These are phyloP conservation scores for Atta texana DNA, from an alignment of 1,140 invertebrate genomes.

Conservation along the genomic window DNA sequence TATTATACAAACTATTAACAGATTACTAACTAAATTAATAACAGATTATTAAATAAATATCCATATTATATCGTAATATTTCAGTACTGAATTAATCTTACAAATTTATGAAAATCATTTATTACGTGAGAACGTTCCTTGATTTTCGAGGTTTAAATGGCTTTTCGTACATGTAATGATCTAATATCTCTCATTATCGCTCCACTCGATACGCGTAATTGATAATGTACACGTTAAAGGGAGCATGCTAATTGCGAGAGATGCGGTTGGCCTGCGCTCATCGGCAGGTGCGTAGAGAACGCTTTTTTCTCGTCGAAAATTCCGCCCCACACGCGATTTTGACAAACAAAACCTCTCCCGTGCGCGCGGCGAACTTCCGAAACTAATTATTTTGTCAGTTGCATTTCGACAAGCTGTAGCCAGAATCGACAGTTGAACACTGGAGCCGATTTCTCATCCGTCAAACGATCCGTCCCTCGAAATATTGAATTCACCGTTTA, in stretches of 20 bases:
- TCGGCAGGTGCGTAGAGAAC: slow-evolving; percentile 66
- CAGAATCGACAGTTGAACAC: slow-evolving; percentile 73
- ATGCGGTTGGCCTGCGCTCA: slow-evolving; percentile 30
- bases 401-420: slow-evolving; percentile 67
- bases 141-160: slow-evolving; percentile 31
- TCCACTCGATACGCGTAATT: slow-evolving; percentile 39
- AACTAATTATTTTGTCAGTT: slow-evolving; percentile 78
- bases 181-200: slow-evolving; percentile 56
- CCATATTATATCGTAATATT: not conserved
- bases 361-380: slow-evolving; percentile 66
- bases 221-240: slow-evolving; percentile 54
- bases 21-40: too few relatives aligned
- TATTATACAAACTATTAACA: too few relatives aligned
- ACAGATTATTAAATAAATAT: not conserved
- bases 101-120: not conserved
- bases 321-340: slow-evolving; percentile 70
- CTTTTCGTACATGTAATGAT: slow-evolving; percentile 49
- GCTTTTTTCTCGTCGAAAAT: slow-evolving; percentile 67
- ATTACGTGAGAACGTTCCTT: not conserved
- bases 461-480: slow-evolving; percentile 74
- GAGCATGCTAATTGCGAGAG: slow-evolving; percentile 57
- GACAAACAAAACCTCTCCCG: slow-evolving; percentile 64
- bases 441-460: slow-evolving; percentile 65
- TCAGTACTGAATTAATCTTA: not conserved
- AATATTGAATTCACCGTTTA: slow-evolving; percentile 74